Base-by-base conservation (phyloP, 2,888 invertebrate species). In the Tiliacea aurago region DNA sequence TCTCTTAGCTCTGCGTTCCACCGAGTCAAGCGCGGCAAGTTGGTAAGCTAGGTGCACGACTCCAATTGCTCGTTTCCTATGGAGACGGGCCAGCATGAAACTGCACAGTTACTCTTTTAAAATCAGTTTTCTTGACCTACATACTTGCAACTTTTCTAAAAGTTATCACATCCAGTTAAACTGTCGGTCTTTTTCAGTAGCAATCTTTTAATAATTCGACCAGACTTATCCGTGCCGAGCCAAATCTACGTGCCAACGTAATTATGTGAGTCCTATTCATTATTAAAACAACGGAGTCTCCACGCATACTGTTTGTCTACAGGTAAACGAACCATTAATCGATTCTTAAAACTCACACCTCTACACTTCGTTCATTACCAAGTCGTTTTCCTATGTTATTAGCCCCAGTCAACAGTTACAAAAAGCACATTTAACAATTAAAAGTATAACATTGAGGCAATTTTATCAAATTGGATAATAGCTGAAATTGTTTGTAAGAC, bases 401-500 rank as follows among this genome's bases (percentile, higher is more conserved):
- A 78, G 28, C 55, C 37, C 33, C 51, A 47, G 33, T 9, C 6
- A 55, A 71, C 55, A 58, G 55, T 73, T 33, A 37, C 41, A 70
- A 63, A 64, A 73, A 63, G 20, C 64, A 65, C 45, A 70, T 51
- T 75, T 9, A 67, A 83, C 76, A 82, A 70, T 84, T 80, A 78
- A 64, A 86, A 81, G 45, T 78, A 73, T 59, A 70, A 28, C 73
- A 56, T 28, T 28, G 15, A 58, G 15, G 66, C 64, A 80, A 86
- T 79, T 77, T 66, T 59, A 78, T 63, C 11, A 80, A 81, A 87
- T 86, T 85, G 87, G 76, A 76, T 87, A 81, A 86, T 77, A 71
- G 62, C 55, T 73, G n/a, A 70, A 81, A 87, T 83, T 81, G 76
- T 53, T 64, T 47, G 71, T 76, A 71, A 80, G 71, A 67, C 58